These are phyloP conservation scores for Bruchidius siliquastri DNA, from an alignment of 2,888 invertebrate genomes.

Conservation along the genomic window DNA sequence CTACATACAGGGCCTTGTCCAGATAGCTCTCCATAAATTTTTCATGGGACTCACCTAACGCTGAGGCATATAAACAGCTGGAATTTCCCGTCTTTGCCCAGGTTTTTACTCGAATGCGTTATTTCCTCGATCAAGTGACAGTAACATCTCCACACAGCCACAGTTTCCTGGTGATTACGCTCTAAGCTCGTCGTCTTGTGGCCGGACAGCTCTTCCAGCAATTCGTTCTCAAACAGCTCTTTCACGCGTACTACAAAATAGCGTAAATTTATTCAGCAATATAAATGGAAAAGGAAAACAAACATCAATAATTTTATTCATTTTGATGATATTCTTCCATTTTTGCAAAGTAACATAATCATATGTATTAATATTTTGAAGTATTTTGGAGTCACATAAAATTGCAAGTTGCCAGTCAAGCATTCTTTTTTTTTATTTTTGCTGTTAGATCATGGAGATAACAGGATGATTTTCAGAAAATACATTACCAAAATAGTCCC, in stretches of 20 bases:
- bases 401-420: too few relatives aligned
- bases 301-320: not conserved
- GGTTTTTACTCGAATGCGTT: constrained; percentile 73
- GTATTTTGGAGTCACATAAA: too few relatives aligned
- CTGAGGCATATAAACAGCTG: constrained; percentile 94
- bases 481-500: constrained; percentile 89
- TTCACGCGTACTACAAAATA: constrained; percentile 67
- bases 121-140: constrained; percentile 88
- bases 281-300: not conserved
- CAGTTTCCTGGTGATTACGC: constrained; percentile 45
- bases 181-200: constrained; percentile 44
- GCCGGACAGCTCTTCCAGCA: constrained; percentile 57
- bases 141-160: constrained; percentile 81
- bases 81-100: constrained; percentile 98
- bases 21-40: not conserved
- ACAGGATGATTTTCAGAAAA: not conserved
- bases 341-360: too few relatives aligned
- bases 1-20: too few relatives aligned
- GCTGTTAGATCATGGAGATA: too few relatives aligned
- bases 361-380: too few relatives aligned
- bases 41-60: constrained; percentile 61
- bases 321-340: too few relatives aligned
- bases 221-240: constrained; percentile 73
- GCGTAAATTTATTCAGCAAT: not conserved
- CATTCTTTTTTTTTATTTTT: too few relatives aligned